These are phyloP conservation scores for Eurystomus glaucurus DNA, from an alignment of 2,797 vertebrate genomes.

Conservation along the genomic window DNA sequence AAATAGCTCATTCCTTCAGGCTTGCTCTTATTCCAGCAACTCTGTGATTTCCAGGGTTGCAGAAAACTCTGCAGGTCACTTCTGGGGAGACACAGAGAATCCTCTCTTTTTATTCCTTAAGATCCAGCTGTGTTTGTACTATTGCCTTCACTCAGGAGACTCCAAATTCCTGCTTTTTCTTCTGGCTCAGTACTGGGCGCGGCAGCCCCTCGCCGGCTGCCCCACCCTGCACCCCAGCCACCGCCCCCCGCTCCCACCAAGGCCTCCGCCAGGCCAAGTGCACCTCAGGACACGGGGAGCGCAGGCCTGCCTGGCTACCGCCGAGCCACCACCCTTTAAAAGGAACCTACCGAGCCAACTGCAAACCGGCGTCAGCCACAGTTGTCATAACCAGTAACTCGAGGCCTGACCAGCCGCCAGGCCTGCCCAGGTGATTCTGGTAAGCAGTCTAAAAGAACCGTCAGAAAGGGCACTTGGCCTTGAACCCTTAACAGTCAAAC, in stretches of 20 bases:
- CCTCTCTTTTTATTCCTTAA: neutral
- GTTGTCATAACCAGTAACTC: neutral
- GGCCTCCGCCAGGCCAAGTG: neutral
- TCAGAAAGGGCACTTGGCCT: neutral
- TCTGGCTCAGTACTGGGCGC: fast-evolving
- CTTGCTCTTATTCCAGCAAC: neutral
- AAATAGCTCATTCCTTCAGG: neutral
- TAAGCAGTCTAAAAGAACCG: neutral
- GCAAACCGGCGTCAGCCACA: neutral
- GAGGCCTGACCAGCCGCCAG: neutral
- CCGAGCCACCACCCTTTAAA: neutral
- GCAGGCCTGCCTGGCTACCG: neutral
- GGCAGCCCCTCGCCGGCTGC: neutral
- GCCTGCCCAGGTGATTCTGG: neutral
- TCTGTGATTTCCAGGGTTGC: neutral
- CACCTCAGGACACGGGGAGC: neutral
- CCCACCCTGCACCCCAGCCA: neutral
- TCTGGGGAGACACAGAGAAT: neutral
- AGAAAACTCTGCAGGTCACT: neutral
- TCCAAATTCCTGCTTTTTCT: neutral
- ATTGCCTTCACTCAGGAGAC: neutral
- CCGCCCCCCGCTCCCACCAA: neutral
- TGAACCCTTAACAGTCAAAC: neutral
- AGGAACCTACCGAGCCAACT: neutral
- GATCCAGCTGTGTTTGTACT: neutral